phyloP scores from a whole-genome alignment of 2,888 invertebrate genomes.

The Crematogaster levior region DNA sequence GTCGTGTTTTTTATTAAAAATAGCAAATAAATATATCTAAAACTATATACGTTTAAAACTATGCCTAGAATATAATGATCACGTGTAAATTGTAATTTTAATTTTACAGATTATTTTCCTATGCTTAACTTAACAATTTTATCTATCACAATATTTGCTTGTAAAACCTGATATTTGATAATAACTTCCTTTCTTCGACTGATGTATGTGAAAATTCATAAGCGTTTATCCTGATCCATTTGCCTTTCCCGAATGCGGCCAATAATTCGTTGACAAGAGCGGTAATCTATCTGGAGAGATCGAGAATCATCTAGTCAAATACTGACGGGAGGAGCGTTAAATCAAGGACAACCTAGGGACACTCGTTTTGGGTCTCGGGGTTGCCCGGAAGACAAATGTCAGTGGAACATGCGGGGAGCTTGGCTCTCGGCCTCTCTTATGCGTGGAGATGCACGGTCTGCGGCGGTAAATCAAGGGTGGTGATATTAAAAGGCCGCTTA shows the following conservation, averaged over 20 bases:
- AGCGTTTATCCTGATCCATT: slow-evolving; percentile 1
- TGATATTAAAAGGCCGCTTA: slow-evolving; percentile 85
- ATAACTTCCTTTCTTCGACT: not conserved
- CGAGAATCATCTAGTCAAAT: slow-evolving; percentile 75
- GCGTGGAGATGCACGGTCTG: slow-evolving; percentile 80
- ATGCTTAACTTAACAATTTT: not conserved
- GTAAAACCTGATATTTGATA: not conserved
- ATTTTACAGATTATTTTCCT: not conserved
- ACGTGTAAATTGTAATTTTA: not conserved
- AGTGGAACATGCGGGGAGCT: slow-evolving; percentile 57
- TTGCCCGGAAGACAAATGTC: slow-evolving; percentile 75
- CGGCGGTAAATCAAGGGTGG: slow-evolving; percentile 84
- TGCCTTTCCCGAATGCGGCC: not conserved
- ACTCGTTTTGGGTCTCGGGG: slow-evolving; percentile 67
- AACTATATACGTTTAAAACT: not conserved
- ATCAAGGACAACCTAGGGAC: slow-evolving; percentile 73
- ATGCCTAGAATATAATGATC: not conserved
- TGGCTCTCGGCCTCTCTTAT: slow-evolving; percentile 67
- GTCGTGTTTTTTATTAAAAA: not conserved
- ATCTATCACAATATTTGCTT: not conserved
- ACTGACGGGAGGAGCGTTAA: slow-evolving; percentile 69
- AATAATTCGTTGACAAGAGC: slow-evolving; percentile 51
- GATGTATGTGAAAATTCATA: slow-evolving; percentile 6
- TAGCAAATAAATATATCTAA: not conserved
- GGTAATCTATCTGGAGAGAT: slow-evolving; percentile 57